Conservation (phyloP, 1,140 invertebrate genomes). For the Drosophila baimaii region DNA sequence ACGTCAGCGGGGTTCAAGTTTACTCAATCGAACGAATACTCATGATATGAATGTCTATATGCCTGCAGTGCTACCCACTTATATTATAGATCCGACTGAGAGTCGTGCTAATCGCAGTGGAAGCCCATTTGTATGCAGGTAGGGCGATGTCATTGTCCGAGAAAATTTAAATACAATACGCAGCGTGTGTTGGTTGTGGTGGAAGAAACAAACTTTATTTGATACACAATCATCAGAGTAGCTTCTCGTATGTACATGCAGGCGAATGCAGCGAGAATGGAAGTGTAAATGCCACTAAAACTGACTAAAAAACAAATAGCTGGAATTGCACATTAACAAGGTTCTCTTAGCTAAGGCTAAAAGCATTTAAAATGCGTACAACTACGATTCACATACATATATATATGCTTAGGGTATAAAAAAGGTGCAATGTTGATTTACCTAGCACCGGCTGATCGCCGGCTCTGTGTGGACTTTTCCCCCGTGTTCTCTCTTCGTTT, state of each 20-base stretch:
- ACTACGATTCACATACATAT: slow-evolving; percentile 23
- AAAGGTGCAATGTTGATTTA: slow-evolving; percentile 32
- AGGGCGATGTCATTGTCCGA: slow-evolving; percentile 32
- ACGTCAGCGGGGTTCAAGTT: slow-evolving; percentile 33
- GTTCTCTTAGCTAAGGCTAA: slow-evolving; percentile 50
- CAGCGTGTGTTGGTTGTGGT: background rate
- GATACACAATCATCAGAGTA: slow-evolving; percentile 44
- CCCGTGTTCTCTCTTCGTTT: slow-evolving; percentile 3
- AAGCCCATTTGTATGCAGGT: slow-evolving; percentile 46
- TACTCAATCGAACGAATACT: slow-evolving; percentile 1
- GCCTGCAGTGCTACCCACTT: too few relatives aligned
- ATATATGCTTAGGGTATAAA: slow-evolving; percentile 28
- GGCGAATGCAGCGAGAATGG: slow-evolving; percentile 51
- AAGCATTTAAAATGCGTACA: slow-evolving; percentile 45
- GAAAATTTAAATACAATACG: slow-evolving; percentile 42
- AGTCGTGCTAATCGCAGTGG: slow-evolving; percentile 17
- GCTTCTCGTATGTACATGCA: slow-evolving; percentile 52
- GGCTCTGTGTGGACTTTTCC: background rate
- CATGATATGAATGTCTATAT: slow-evolving; percentile 11
- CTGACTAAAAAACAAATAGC: slow-evolving; percentile 47
- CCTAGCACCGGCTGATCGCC: slow-evolving; percentile 6
- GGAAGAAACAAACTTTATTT: slow-evolving; percentile 56
- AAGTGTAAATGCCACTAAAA: slow-evolving; percentile 55
- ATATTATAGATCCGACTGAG: slow-evolving; percentile 7
- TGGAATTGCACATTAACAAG: slow-evolving; percentile 57